Conservation (phyloP, 1,140 invertebrate species). For the Linepithema humile region DNA sequence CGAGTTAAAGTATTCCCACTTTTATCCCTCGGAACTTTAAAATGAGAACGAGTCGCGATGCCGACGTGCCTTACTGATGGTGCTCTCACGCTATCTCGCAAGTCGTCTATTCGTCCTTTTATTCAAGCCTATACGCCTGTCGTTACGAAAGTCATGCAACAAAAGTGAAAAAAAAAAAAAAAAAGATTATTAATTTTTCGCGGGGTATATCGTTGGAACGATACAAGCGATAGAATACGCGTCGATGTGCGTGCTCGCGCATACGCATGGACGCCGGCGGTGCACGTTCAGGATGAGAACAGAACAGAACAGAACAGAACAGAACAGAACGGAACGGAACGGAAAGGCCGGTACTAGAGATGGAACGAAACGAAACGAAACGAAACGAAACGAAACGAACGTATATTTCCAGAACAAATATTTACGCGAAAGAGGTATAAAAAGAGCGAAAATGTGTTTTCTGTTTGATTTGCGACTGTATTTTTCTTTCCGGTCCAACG, state of each 20-base stretch:
- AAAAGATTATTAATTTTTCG: not conserved
- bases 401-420: slow-evolving; percentile 78
- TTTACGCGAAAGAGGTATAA: slow-evolving; percentile 73
- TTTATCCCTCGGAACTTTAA: slow-evolving; percentile 77
- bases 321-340: no score
- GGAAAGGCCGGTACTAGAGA: slow-evolving; percentile 39
- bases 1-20: slow-evolving; percentile 76
- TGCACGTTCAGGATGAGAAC: not conserved
- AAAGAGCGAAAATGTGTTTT: slow-evolving; percentile 76
- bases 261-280: not conserved
- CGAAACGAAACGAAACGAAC: slow-evolving; percentile 70
- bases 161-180: slow-evolving; percentile 1
- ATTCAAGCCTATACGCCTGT: not conserved
- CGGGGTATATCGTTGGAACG: not conserved
- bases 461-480: slow-evolving; percentile 77
- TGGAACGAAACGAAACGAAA: slow-evolving; percentile 61
- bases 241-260: not conserved
- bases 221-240: not conserved
- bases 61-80: not conserved
- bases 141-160: not conserved
- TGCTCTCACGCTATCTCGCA: not conserved
- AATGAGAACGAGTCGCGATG: slow-evolving; percentile 68
- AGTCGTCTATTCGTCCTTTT: not conserved
- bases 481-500: slow-evolving; percentile 69
- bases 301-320: no score